Evolutionary conservation across 2,797 vertebrate species (phyloP).

Genomic region (Artibeus jamaicensis): DNA sequence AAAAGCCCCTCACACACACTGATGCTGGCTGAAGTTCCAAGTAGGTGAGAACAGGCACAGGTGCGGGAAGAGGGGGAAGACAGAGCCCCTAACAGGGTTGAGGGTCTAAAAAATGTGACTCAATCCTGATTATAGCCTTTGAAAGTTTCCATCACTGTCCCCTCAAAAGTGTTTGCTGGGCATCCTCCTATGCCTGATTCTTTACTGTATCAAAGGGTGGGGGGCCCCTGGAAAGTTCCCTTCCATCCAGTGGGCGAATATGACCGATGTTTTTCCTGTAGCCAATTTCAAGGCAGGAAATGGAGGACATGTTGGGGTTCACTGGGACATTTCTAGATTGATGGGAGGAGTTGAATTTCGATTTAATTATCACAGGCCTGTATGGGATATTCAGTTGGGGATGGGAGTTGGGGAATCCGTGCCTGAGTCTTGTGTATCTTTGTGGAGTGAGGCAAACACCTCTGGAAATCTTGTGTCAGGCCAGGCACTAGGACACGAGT

Average conservation of each 20-base stretch:
- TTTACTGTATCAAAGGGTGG: background rate
- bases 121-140: background rate
- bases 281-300: background rate
- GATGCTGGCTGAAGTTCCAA: background rate
- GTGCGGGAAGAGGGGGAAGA: background rate
- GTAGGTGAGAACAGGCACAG: background rate
- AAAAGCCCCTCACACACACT: background rate
- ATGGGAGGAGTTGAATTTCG: constrained; percentile 3
- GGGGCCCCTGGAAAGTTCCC: background rate
- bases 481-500: background rate
- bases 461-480: background rate
- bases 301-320: background rate
- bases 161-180: background rate
- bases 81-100: background rate
- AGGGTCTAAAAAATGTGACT: background rate
- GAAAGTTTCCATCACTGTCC: background rate
- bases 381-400: background rate
- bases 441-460: background rate
- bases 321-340: too few species aligned
- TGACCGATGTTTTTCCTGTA: background rate
- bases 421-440: background rate
- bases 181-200: background rate
- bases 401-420: background rate
- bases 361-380: background rate
- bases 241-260: background rate